Base-by-base conservation (phyloP, 2,797 vertebrate species). In the Galago senegalensis region DNA sequence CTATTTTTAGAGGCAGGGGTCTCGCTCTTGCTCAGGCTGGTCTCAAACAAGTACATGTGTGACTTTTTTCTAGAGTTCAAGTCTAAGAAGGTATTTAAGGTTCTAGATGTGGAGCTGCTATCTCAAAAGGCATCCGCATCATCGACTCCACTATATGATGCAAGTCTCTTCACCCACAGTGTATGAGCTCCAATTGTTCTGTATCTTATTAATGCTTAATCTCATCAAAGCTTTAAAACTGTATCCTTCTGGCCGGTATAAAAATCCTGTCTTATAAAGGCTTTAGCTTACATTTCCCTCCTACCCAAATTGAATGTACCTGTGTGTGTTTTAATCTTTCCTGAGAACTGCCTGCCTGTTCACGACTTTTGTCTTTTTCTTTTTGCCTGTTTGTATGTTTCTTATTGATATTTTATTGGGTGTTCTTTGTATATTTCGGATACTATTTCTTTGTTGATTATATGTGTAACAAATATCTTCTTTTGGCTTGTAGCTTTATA, bases 381-480 rank as follows among this genome's bases (percentile, higher is more conserved):
- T 69, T 34, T 88, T 40, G 77, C 9, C 17, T 23, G 1, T 65
- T 72, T 43, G 7, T 73, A 82, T 75, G 88, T 88, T 93, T 82
- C 89, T 89, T 87, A 46, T 17, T 31, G 17, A 58, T 75, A 31
- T 46, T 90, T 85, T 81, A 34, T 34, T 34, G 34, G 25, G 13
- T 14, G 73, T 76, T n/a, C 46, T 21, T 76, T 49, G 31, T 43
- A 17, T 73, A 29, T 20, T 31, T 53, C n/a, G 49, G 31, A 34
- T 76, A 89, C 65, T 67, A 65, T 85, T 67, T 73, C 25, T 67
- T 67, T 67, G 13, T 94, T 76, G 83, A 72, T 65, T 85, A 7
- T 49, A 75, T 37, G 2, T 67, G 4, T 25, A 27, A 58, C 80
- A 75, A 72, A 49, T 27, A 49, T 16, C 27, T 61, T 37, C 17